phyloP scores from a whole-genome alignment of 2,797 vertebrate genomes.

The Acrossocheilus wenchowensis region DNA sequence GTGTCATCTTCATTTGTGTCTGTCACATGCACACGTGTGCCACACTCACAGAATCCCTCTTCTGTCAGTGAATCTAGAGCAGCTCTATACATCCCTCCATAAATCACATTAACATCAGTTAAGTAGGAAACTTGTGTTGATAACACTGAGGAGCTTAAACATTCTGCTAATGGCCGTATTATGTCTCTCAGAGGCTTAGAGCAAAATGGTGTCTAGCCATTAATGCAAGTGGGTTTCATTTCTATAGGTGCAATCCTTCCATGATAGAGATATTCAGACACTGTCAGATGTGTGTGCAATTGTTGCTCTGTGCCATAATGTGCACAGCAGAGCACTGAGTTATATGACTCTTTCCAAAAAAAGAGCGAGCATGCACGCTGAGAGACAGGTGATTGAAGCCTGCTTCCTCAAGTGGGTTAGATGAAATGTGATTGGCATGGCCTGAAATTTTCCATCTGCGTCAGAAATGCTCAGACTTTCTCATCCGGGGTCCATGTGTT shows the following conservation, averaged over 20 bases:
- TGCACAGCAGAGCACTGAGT: background rate
- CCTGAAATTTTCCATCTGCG: conserved; percentile 21
- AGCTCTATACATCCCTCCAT: background rate
- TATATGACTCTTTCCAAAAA: background rate
- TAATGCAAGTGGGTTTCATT: background rate
- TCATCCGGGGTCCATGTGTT: background rate
- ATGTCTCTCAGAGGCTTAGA: conserved; percentile 13
- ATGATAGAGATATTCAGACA: background rate
- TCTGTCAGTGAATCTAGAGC: background rate
- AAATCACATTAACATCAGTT: conserved; percentile 14
- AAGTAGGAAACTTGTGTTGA: conserved; percentile 22
- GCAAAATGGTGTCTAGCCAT: background rate
- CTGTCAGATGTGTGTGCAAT: background rate
- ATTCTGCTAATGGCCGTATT: conserved; percentile 22
- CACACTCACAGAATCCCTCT: background rate
- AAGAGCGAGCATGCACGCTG: background rate
- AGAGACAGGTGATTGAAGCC: conserved; percentile 35
- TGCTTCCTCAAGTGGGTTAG: conserved; percentile 18
- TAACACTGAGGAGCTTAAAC: conserved; percentile 19
- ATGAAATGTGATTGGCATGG: conserved; percentile 37
- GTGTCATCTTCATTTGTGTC: background rate
- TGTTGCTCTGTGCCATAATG: background rate
- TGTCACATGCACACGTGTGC: background rate
- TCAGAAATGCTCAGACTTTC: conserved; percentile 12
- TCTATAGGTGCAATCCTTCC: background rate